These are phyloP conservation scores for Muscina levida DNA, from an alignment of 2,888 invertebrate species.

Conservation along the genomic window DNA sequence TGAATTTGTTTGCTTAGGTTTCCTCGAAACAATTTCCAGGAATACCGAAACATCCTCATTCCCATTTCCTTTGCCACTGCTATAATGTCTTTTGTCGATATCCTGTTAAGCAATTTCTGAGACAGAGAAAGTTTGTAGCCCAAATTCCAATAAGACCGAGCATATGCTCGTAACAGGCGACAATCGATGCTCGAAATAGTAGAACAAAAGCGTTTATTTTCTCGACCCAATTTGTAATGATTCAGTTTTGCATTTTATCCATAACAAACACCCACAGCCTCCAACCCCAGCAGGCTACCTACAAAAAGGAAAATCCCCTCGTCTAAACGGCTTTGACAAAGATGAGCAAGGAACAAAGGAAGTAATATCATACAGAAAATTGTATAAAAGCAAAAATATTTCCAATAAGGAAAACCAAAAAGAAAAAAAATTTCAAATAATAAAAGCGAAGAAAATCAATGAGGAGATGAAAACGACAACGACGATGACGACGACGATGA, in stretches of 20 bases:
- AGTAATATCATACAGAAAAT: background rate
- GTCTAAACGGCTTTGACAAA: constrained; percentile 9
- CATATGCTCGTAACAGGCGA: constrained; percentile 27
- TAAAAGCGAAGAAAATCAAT: background rate
- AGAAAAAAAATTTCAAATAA: background rate
- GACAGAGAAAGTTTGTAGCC: background rate
- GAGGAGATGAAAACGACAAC: constrained; percentile 15
- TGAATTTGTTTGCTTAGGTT: background rate
- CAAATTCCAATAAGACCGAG: constrained; percentile 20
- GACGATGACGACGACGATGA: background rate
- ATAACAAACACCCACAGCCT: background rate
- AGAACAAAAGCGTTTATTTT: constrained; percentile 21
- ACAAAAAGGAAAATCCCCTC: constrained; percentile 10
- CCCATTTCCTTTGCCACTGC: constrained; percentile 9
- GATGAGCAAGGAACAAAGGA: background rate
- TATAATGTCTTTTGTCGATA: background rate
- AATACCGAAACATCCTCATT: background rate
- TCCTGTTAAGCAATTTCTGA: constrained; percentile 20
- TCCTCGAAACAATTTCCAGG: constrained; percentile 1
- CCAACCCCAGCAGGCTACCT: background rate
- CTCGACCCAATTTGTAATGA: constrained; percentile 30
- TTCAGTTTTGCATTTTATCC: constrained; percentile 11
- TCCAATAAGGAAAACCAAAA: background rate
- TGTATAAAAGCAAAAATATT: background rate
- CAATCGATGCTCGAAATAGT: background rate